Evolutionary conservation across 1,140 invertebrate species (phyloP).

Genomic region (Solen grandis): DNA sequence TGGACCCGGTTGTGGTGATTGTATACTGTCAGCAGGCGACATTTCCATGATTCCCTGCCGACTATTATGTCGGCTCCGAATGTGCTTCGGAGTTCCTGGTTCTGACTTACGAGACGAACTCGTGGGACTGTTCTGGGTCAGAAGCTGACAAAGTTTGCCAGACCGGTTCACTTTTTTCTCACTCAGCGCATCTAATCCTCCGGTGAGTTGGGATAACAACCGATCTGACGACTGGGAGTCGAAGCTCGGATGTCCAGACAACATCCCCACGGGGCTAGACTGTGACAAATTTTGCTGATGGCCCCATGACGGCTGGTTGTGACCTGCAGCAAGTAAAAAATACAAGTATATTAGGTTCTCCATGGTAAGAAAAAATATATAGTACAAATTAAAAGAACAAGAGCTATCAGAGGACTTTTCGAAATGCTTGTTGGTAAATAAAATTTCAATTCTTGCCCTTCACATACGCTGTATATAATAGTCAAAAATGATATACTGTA

Average conservation of each 20-base stretch:
- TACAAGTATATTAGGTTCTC: no score
- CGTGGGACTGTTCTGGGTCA: slow-evolving; percentile 61
- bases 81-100: slow-evolving; percentile 21
- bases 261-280: slow-evolving; percentile 37
- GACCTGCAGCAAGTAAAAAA: slow-evolving; percentile 15
- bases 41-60: slow-evolving; percentile 57
- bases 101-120: slow-evolving; percentile 39
- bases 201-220: slow-evolving; percentile 47
- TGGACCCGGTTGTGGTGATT: slow-evolving; percentile 83
- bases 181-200: neutral
- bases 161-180: slow-evolving; percentile 50
- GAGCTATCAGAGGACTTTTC: no score
- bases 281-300: slow-evolving; percentile 13
- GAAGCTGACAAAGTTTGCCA: slow-evolving; percentile 71
- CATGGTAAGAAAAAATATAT: no score
- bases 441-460: no score
- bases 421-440: no score
- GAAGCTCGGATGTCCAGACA: slow-evolving; percentile 40
- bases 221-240: slow-evolving; percentile 55
- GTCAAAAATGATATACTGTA: no score
- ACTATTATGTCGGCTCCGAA: slow-evolving; percentile 45
- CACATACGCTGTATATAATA: no score
- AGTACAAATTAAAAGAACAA: no score
- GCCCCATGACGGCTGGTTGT: slow-evolving; percentile 32
- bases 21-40: slow-evolving; percentile 79